phyloP scores from a whole-genome alignment of 1,140 invertebrate genomes.

The Cyrtorhinus lividipennis region DNA sequence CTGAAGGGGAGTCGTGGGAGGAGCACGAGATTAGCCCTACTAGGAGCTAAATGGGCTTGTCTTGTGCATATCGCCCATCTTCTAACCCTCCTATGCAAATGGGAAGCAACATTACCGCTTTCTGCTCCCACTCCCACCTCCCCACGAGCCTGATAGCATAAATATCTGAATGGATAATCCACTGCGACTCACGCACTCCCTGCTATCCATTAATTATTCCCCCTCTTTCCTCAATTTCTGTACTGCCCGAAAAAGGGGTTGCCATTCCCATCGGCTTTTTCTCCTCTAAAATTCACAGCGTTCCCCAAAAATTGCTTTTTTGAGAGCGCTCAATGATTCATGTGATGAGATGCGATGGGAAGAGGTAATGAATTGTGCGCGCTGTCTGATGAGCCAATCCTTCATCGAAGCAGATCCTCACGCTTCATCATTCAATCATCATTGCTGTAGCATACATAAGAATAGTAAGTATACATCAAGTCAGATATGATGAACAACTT shows the following conservation, averaged over 20 bases:
- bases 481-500: too few relatives aligned
- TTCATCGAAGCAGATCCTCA: too few relatives aligned
- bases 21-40: not conserved
- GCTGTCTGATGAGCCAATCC: too few relatives aligned
- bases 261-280: not conserved
- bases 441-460: too few relatives aligned
- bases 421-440: too few relatives aligned
- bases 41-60: not conserved
- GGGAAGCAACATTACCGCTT: constrained; percentile 5
- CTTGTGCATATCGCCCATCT: not conserved
- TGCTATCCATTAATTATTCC: not conserved
- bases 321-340: not conserved
- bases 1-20: not conserved
- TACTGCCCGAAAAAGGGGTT: not conserved
- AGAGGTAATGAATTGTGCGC: too few relatives aligned
- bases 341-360: not conserved
- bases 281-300: not conserved
- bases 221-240: not conserved
- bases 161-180: constrained; percentile 10
- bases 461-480: too few relatives aligned
- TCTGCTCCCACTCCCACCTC: too few relatives aligned
- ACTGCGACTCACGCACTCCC: constrained; percentile 2
- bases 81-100: not conserved
- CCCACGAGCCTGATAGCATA: constrained; percentile 4
- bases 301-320: not conserved